Conservation (phyloP, 2,113 vertebrate species). For the Mormyrus lacerda region DNA sequence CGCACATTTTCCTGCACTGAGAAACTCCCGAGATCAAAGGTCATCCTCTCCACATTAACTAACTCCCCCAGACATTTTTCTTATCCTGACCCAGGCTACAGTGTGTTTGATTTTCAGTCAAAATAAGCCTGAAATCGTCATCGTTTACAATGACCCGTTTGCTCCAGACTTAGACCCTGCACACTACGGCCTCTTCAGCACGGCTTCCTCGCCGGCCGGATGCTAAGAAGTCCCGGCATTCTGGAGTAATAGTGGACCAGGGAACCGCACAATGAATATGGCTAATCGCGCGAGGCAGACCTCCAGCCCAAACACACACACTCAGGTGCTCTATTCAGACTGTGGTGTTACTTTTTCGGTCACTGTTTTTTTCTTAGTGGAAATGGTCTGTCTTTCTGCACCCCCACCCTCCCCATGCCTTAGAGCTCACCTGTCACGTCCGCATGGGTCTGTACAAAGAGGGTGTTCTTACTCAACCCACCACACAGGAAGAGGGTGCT, state of each 20-base stretch:
- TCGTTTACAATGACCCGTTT: background rate
- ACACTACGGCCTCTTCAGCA: background rate
- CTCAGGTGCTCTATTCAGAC: background rate
- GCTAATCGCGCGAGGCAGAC: background rate
- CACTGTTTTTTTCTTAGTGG: background rate
- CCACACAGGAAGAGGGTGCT: conserved; percentile 84
- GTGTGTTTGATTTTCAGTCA: background rate
- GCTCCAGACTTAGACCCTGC: background rate
- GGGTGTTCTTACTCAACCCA: conserved; percentile 87
- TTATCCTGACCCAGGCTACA: background rate
- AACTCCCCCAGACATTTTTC: background rate
- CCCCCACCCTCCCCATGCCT: background rate
- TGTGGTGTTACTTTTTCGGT: background rate
- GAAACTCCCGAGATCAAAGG: background rate
- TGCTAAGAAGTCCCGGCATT: background rate
- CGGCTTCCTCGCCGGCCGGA: background rate
- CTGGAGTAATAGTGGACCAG: no score
- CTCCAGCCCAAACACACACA: background rate
- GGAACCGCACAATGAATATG: background rate
- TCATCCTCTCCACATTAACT: background rate
- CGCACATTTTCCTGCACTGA: background rate
- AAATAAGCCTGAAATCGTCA: background rate
- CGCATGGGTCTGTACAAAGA: conserved; percentile 86
- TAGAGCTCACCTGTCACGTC: conserved; percentile 73
- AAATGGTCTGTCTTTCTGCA: background rate